A percentile compares a stretch with the other conserved stretches of the same genome.
Evolutionary conservation across 2,888 invertebrate genomes (phyloP).

Genomic region (Busseola fusca): DNA sequence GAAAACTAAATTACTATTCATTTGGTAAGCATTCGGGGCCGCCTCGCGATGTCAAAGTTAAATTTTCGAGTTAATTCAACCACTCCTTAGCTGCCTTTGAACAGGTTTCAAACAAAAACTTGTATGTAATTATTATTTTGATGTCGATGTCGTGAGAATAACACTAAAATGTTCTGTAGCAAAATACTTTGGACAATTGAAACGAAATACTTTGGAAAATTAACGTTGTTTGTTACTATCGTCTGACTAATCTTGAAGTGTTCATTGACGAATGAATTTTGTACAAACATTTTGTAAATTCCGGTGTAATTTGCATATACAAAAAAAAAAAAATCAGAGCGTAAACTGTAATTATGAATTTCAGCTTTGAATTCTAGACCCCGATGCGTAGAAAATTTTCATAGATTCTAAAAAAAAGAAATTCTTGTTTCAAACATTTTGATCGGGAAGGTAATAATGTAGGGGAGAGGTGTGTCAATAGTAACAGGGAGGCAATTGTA

Average conservation of each 20-base stretch:
- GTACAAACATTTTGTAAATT: neutral
- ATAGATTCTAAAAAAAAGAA: too few species aligned
- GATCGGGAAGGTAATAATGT: too few species aligned
- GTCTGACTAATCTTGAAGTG: constrained; percentile 32
- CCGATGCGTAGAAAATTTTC: too few species aligned
- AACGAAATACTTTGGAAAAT: too few species aligned
- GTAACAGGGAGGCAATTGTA: too few species aligned
- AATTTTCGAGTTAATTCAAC: constrained; percentile 78
- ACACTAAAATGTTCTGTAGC: constrained; percentile 41
- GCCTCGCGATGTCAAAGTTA: constrained; percentile 84
- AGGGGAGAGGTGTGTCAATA: too few species aligned
- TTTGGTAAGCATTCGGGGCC: constrained; percentile 85
- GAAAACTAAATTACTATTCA: constrained; percentile 88
- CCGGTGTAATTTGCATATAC: neutral
- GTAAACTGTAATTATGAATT: neutral
- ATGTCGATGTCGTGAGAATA: constrained; percentile 60
- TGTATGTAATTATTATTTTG: constrained; percentile 64
- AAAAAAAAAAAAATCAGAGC: neutral
- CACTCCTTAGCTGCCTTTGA: constrained; percentile 58
- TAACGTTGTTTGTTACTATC: constrained; percentile 43
- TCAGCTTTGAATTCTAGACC: too few species aligned
- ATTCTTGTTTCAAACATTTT: too few species aligned
- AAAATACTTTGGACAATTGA: constrained; percentile 47
- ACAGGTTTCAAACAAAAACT: constrained; percentile 61
- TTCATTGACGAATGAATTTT: constrained; percentile 40